These are phyloP conservation scores for Rhinophrynus dorsalis DNA, from an alignment of 2,797 vertebrate species.

Conservation along the genomic window DNA sequence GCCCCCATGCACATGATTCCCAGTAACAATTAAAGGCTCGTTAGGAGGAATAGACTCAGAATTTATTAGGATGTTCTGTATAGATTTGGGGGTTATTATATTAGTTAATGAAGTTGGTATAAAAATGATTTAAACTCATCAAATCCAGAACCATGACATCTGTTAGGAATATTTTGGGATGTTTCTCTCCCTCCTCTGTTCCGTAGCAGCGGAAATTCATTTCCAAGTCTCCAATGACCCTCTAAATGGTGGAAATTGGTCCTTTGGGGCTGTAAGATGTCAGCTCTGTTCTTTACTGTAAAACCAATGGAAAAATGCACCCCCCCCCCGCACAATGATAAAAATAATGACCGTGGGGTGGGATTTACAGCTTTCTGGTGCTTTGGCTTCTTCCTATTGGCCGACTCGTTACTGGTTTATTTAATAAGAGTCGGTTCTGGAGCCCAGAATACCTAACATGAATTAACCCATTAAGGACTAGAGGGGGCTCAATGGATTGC, in stretches of 20 bases:
- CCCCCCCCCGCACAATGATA: not conserved
- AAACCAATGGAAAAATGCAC: constrained; percentile 18
- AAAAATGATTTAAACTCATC: not conserved
- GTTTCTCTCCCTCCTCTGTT: constrained; percentile 10
- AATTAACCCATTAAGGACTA: too few species aligned
- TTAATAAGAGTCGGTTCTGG: not conserved
- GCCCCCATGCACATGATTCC: too few species aligned
- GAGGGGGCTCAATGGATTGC: too few species aligned
- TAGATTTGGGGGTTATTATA: too few species aligned
- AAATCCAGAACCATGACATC: not conserved
- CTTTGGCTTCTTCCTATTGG: not conserved
- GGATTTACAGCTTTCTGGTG: not conserved
- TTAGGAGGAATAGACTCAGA: too few species aligned
- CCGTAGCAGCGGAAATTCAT: not conserved
- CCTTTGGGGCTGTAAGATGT: not conserved
- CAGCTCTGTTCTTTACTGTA: not conserved
- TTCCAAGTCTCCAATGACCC: not conserved
- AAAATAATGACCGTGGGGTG: constrained; percentile 10
- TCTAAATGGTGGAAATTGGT: not conserved
- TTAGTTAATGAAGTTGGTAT: too few species aligned
- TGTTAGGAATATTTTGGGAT: not conserved
- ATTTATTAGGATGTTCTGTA: too few species aligned
- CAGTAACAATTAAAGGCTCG: too few species aligned
- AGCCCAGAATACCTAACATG: not conserved
- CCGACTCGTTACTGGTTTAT: not conserved